These are phyloP conservation scores for Lathronympha strigana DNA, from an alignment of 2,888 invertebrate species.

Conservation along the genomic window DNA sequence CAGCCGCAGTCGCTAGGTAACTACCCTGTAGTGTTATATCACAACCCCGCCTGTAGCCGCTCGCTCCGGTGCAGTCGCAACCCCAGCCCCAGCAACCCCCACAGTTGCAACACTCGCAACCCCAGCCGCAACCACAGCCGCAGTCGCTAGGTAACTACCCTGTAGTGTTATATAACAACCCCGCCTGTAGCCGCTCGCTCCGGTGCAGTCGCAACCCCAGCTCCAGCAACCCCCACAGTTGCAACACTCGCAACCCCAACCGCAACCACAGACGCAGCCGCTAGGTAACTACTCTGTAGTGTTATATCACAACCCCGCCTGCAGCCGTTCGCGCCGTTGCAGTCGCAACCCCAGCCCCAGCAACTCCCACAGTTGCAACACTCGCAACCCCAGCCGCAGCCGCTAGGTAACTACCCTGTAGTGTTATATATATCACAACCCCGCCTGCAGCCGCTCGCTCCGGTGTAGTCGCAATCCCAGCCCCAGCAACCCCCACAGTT, in stretches of 20 bases:
- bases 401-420: not conserved
- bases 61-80: conserved; percentile 39
- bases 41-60: conserved; percentile 39
- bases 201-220: conserved; percentile 35
- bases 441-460: too few species aligned
- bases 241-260: conserved; percentile 64
- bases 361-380: conserved; percentile 63
- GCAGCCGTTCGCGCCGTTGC: conserved; percentile 40
- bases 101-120: conserved; percentile 62
- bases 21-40: conserved; percentile 19
- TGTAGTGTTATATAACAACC: conserved; percentile 41
- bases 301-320: conserved; percentile 42
- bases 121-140: conserved; percentile 64
- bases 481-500: conserved; percentile 38
- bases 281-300: not conserved
- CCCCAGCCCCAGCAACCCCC: conserved; percentile 42
- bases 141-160: not conserved
- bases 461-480: conserved; percentile 41
- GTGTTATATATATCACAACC: too few species aligned
- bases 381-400: conserved; percentile 47
- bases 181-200: conserved; percentile 35
- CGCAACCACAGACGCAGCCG: conserved; percentile 59
- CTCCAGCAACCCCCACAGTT: conserved; percentile 45
- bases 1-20: conserved; percentile 57
- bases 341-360: conserved; percentile 30